A percentile compares a stretch with the other conserved stretches of the same genome.
phyloP scores from a whole-genome alignment of 2,888 invertebrate genomes.

The Ethmia dodecea region DNA sequence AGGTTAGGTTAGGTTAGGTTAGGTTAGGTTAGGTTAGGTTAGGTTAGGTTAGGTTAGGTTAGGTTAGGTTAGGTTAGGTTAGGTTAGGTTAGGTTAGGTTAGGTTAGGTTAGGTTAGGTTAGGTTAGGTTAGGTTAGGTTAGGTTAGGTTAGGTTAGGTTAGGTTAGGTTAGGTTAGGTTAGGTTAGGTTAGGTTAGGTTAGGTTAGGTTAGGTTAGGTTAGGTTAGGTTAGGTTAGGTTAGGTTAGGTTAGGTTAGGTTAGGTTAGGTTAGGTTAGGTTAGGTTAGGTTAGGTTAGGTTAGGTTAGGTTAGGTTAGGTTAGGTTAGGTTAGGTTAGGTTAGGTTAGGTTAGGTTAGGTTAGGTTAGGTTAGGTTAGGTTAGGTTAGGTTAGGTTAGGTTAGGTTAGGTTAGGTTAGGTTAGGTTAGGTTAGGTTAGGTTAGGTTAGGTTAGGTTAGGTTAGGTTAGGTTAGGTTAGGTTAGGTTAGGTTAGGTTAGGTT shows the following conservation, averaged over 20 bases:
- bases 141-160: constrained; percentile 21
- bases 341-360: constrained; percentile 17
- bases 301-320: constrained; percentile 21
- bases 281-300: constrained; percentile 21
- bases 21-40: constrained; percentile 16
- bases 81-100: constrained; percentile 11
- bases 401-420: constrained; percentile 7
- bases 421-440: constrained; percentile 17
- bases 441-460: constrained; percentile 20
- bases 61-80: constrained; percentile 5
- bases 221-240: constrained; percentile 4
- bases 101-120: constrained; percentile 19
- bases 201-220: constrained; percentile 8
- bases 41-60: constrained; percentile 5
- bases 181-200: constrained; percentile 17
- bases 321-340: constrained; percentile 21
- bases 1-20: constrained; percentile 19
- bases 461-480: constrained; percentile 21
- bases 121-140: constrained; percentile 21
- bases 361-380: constrained; percentile 10
- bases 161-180: constrained; percentile 21
- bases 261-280: constrained; percentile 18
- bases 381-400: constrained; percentile 5
- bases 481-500: constrained; percentile 21
- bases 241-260: constrained; percentile 9